A percentile compares a stretch with the other conserved stretches of the same genome.
Conservation (phyloP, 2,888 invertebrate species). For the Sminthurides aquaticus region DNA sequence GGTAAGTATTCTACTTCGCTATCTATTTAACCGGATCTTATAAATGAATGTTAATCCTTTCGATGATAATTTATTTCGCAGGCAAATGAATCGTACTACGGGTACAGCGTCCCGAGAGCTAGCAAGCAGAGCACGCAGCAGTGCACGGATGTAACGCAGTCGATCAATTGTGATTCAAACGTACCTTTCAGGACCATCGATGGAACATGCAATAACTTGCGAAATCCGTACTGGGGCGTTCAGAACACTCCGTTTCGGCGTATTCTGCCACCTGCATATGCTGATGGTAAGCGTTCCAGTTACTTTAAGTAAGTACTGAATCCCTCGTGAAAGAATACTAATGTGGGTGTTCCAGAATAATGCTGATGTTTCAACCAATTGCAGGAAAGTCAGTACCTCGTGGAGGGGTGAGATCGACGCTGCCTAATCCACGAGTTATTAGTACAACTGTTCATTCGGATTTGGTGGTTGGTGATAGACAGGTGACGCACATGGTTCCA, state of each 20-base stretch:
- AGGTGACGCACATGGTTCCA: not conserved
- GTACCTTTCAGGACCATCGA: not conserved
- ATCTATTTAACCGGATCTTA: too few relatives aligned
- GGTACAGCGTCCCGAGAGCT: too few relatives aligned
- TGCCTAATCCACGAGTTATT: not conserved
- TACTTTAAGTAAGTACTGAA: too few relatives aligned
- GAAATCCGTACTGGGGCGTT: not conserved
- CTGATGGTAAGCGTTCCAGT: not conserved
- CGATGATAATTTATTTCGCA: too few relatives aligned
- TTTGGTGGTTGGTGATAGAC: not conserved
- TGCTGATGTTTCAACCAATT: too few relatives aligned
- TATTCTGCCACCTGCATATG: not conserved
- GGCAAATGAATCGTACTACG: too few relatives aligned
- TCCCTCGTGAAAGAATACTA: too few relatives aligned
- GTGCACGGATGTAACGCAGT: too few relatives aligned
- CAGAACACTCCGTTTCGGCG: not conserved
- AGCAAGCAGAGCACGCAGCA: too few relatives aligned
- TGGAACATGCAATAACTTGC: not conserved
- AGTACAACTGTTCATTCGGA: not conserved
- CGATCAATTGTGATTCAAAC: not conserved
- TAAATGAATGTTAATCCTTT: too few relatives aligned
- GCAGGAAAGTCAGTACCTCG: not conserved
- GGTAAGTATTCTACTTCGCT: too few relatives aligned
- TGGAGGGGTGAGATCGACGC: not conserved
- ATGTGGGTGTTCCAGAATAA: too few relatives aligned